Conservation (phyloP, 1,140 invertebrate genomes). For the Sycophaga agraensis region DNA sequence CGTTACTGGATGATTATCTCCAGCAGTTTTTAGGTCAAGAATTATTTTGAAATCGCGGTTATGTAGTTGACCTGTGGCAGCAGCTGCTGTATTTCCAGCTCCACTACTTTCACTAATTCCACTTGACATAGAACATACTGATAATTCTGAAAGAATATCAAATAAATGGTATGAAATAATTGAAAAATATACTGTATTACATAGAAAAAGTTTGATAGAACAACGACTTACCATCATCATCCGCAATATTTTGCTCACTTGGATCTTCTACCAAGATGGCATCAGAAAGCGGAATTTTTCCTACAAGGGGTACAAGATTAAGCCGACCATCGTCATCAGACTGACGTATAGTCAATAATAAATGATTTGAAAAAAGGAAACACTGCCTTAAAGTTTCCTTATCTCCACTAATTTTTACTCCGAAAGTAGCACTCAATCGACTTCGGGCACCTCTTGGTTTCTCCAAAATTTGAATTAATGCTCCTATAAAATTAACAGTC, state of each 20-base stretch:
- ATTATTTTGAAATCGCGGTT: conserved; percentile 89
- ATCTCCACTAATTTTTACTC: conserved; percentile 59
- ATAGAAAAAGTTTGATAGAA: background rate
- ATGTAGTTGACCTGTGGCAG: conserved; percentile 61
- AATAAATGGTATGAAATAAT: background rate
- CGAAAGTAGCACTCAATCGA: conserved; percentile 63
- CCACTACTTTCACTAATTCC: conserved; percentile 59
- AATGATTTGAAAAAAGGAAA: conserved; percentile 86
- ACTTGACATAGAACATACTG: conserved; percentile 65
- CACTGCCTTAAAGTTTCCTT: conserved; percentile 78
- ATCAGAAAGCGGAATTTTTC: conserved; percentile 82
- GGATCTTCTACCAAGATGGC: conserved; percentile 83
- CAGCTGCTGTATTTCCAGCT: conserved; percentile 39
- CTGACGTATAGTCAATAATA: conserved; percentile 76
- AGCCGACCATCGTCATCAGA: conserved; percentile 70
- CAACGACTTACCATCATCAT: conserved; percentile 63
- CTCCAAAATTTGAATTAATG: conserved; percentile 70
- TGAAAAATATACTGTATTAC: background rate
- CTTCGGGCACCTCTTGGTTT: conserved; percentile 64
- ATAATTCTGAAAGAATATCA: conserved; percentile 55
- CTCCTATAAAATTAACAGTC: conserved; percentile 62
- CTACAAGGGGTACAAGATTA: conserved; percentile 79
- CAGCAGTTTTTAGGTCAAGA: conserved; percentile 70
- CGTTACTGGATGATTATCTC: conserved; percentile 56
- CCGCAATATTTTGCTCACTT: conserved; percentile 60